These are phyloP conservation scores for Pleuronectes platessa DNA, from an alignment of 2,113 vertebrate genomes.

Conservation along the genomic window DNA sequence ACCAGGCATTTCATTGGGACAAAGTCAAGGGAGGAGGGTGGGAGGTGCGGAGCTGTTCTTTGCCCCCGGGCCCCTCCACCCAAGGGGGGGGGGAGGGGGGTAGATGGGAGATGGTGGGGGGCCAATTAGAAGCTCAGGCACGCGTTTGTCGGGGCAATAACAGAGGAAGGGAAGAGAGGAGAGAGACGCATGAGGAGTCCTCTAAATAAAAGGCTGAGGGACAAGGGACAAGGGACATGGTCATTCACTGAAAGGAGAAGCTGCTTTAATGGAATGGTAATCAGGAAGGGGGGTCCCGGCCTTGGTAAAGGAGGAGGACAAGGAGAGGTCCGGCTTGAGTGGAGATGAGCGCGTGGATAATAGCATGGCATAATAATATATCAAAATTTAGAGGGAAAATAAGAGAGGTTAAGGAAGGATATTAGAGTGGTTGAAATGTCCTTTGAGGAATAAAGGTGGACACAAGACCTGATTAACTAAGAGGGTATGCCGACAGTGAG, in stretches of 20 bases:
- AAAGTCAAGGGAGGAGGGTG: slow-evolving; percentile 66
- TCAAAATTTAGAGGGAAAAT: slow-evolving; percentile 82
- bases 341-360: slow-evolving; percentile 75
- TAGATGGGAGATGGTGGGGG: slow-evolving; percentile 55
- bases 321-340: slow-evolving; percentile 78
- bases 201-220: slow-evolving; percentile 76
- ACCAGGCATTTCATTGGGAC: slow-evolving; percentile 83
- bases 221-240: slow-evolving; percentile 68
- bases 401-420: slow-evolving; percentile 81
- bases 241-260: slow-evolving; percentile 74
- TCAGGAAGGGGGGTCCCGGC: slow-evolving; percentile 78
- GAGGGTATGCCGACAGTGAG: slow-evolving; percentile 63
- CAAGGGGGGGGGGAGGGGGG: slow-evolving; percentile 46
- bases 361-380: slow-evolving; percentile 81
- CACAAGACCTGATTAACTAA: slow-evolving; percentile 77
- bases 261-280: slow-evolving; percentile 84
- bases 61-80: slow-evolving; percentile 51
- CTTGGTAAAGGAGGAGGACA: slow-evolving; percentile 77
- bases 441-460: slow-evolving; percentile 77
- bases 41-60: slow-evolving; percentile 60
- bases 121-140: slow-evolving; percentile 84
- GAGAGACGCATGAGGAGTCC: slow-evolving; percentile 62
- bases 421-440: slow-evolving; percentile 78
- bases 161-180: slow-evolving; percentile 42
- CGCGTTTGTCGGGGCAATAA: slow-evolving; percentile 74